These are phyloP conservation scores for Pseudocheirus occidentalis DNA, from an alignment of 2,797 vertebrate genomes.

Conservation along the genomic window DNA sequence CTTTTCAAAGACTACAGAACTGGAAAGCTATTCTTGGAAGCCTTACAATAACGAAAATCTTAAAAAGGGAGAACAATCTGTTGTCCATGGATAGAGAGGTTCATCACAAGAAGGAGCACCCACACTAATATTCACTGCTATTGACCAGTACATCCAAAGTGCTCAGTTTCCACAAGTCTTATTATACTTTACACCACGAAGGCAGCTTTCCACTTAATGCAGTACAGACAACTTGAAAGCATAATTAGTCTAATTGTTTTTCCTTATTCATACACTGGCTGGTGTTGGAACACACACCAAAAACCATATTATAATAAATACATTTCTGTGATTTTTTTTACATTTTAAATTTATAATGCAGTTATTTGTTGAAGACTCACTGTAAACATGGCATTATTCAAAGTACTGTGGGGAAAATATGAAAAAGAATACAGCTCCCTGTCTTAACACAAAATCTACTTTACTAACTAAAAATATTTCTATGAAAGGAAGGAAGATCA, in stretches of 20 bases:
- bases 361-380: not conserved
- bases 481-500: not conserved
- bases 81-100: not conserved
- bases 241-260: slow-evolving; percentile 1
- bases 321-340: slow-evolving; percentile 44
- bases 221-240: slow-evolving; percentile 3
- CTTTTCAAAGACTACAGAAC: not conserved
- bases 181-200: slow-evolving; percentile 10
- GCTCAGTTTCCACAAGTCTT: slow-evolving; percentile 23
- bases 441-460: not conserved
- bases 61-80: not conserved
- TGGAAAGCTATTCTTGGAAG: not conserved
- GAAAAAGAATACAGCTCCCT: not conserved
- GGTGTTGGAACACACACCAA: not conserved
- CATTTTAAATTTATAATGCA: slow-evolving; percentile 36
- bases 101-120: not conserved
- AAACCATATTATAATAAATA: not conserved
- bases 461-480: not conserved
- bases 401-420: not conserved
- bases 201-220: not conserved
- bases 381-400: not conserved
- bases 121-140: not conserved
- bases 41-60: not conserved
- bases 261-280: not conserved
- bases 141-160: slow-evolving; percentile 30